These are phyloP conservation scores for Epsilonema sp. DNA, from an alignment of 2,888 invertebrate species.

Conservation along the genomic window DNA sequence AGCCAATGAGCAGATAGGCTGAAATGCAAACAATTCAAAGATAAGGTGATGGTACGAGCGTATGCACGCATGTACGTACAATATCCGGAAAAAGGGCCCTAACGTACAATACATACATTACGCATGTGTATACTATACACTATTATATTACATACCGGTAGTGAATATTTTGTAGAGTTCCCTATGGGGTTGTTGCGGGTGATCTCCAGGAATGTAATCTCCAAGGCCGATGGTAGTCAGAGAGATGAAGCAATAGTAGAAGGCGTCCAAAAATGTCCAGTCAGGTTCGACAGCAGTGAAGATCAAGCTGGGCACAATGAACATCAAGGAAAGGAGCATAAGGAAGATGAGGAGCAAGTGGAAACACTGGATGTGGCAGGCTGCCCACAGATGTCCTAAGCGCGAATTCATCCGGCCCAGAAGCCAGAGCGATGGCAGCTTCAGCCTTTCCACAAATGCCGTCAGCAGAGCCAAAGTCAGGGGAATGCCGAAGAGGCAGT, in stretches of 20 bases:
- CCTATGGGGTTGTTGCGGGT: conserved; percentile 50
- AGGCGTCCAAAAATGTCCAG: conserved; percentile 52
- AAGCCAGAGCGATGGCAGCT: conserved; percentile 50
- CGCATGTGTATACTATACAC: too few species aligned
- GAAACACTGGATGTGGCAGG: conserved; percentile 19
- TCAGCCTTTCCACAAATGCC: conserved; percentile 56
- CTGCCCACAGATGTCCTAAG: conserved; percentile 46
- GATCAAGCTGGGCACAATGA: conserved; percentile 51
- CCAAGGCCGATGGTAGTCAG: conserved; percentile 65
- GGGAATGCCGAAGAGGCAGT: conserved; percentile 62
- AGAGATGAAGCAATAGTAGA: conserved; percentile 77
- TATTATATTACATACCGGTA: conserved; percentile 51
- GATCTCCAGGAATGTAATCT: conserved; percentile 68
- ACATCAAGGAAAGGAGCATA: conserved; percentile 41
- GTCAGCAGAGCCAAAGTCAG: conserved; percentile 60
- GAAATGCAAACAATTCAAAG: conserved; percentile 16
- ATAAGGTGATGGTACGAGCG: too few species aligned
- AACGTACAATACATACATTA: too few species aligned
- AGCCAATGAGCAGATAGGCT: conserved; percentile 58
- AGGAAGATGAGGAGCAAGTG: conserved; percentile 36
- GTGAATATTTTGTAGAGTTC: conserved; percentile 61
- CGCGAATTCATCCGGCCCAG: conserved; percentile 48
- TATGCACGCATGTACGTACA: too few species aligned
- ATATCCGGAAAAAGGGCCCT: too few species aligned
- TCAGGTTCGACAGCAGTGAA: conserved; percentile 55